phyloP scores from a whole-genome alignment of 2,888 invertebrate genomes.

The Protonemura montana region DNA sequence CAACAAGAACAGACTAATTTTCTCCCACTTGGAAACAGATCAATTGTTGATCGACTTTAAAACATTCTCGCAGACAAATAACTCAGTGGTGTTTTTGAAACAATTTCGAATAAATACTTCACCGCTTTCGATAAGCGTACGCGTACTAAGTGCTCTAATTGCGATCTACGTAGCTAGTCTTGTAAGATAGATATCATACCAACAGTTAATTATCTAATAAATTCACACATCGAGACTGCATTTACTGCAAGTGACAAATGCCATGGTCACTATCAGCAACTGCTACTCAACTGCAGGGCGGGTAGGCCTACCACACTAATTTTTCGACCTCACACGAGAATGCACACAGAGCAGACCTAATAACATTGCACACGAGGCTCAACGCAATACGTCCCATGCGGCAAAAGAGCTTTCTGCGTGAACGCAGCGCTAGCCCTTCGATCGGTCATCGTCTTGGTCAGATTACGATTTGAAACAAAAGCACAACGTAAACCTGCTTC shows the following conservation, averaged over 20 bases:
- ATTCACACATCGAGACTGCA: not conserved
- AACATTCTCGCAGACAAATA: not conserved
- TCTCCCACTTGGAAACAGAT: not conserved
- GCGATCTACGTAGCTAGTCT: not conserved
- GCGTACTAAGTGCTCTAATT: not conserved
- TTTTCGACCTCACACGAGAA: not conserved
- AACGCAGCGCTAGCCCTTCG: not conserved
- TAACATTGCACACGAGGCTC: not conserved
- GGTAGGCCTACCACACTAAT: not conserved
- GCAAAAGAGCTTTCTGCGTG: not conserved
- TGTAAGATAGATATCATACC: not conserved
- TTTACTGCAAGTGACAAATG: not conserved
- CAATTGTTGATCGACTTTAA: not conserved
- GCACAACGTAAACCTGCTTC: conserved; percentile 31
- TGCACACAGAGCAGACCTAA: not conserved
- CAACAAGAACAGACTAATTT: not conserved
- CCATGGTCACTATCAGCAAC: not conserved
- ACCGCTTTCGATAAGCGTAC: not conserved
- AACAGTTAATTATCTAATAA: not conserved
- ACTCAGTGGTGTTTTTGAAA: not conserved
- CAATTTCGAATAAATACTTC: not conserved
- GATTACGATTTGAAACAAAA: conserved; percentile 33
- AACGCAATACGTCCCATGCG: not conserved
- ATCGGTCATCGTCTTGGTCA: conserved; percentile 29
- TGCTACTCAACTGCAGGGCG: not conserved